Evolutionary conservation across 2,113 vertebrate species (phyloP), one percentile per base, ranked within the genome.

Genomic region (Crocuta crocuta): DNA sequence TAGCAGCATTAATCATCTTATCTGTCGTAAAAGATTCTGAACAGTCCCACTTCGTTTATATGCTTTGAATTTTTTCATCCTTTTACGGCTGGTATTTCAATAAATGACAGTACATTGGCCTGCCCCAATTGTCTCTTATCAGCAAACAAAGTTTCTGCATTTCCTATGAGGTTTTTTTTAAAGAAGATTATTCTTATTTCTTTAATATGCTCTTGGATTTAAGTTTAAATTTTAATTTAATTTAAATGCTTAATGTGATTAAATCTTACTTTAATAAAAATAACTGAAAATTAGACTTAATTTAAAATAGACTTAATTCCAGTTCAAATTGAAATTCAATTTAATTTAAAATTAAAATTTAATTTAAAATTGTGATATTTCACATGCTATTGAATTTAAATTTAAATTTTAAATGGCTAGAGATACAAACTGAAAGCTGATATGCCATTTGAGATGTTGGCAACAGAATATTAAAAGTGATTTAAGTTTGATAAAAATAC

Each of bases 341-440:
- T 93, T 95, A 94, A 97, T 96, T 94, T 98, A 88, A 97, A 96
- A 97, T 97, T 96, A 95, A 97, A 93, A 96, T 98, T 96, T 93
- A 97, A 98, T 97, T 96, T 97, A 96, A 97, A 95, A 97, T 92
- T 89, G 68, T 96, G 86, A 97, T 96, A 96, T 97, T 97, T 96
- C 91, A 96, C 90, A 96, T 71, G 63, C 31, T 88, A 96, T 95
- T 88, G 39, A 95, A 95, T 97, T 95, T 89, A 85, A 90, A 98
- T 97, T 98, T 97, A 68, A 97, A 97, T 91, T 96, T 96, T 95
- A 97, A 98, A 95, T 96, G 68, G 55, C 79, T 96, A 82, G 61
- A 93, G 73, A 96, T 93, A 94, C 43, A 84, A 80, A 93, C 48
- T 70, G 58, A 94, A 89, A 97, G 23, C 58, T 88, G 45, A 96